A percentile compares a stretch with the other conserved stretches of the same genome.
phyloP scores from a whole-genome alignment of 2,113 vertebrate genomes.

The Rhea pennata region DNA sequence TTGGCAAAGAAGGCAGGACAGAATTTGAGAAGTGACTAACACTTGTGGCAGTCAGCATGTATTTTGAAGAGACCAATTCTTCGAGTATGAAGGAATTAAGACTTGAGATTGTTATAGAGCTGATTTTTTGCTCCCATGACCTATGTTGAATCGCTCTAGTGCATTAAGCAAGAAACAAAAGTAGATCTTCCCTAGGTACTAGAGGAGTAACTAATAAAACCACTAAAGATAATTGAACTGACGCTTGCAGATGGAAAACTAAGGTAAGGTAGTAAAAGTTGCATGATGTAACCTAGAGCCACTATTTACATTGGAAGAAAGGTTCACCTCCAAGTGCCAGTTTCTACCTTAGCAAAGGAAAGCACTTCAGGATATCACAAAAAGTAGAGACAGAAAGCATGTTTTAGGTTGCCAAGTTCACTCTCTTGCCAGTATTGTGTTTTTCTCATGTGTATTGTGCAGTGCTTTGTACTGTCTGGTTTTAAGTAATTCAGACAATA shows the following conservation, averaged over 20 bases:
- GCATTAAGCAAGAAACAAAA: background rate
- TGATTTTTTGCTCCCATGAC: background rate
- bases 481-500: slow-evolving; percentile 23
- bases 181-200: background rate
- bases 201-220: background rate
- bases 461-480: background rate
- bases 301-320: slow-evolving; percentile 1
- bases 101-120: background rate
- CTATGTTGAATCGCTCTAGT: background rate
- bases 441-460: background rate
- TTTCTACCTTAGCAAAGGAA: slow-evolving; percentile 1
- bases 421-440: background rate
- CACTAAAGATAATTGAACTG: background rate
- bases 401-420: background rate
- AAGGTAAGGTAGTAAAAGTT: background rate
- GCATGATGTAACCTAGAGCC: background rate
- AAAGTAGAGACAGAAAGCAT: background rate
- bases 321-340: background rate
- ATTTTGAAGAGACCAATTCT: background rate
- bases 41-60: background rate
- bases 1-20: background rate
- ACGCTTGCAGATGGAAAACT: background rate
- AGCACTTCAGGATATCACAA: background rate
- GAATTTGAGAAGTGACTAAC: background rate
- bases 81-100: background rate